phyloP scores from a whole-genome alignment of 1,140 invertebrate species.

The Orius laevigatus region DNA sequence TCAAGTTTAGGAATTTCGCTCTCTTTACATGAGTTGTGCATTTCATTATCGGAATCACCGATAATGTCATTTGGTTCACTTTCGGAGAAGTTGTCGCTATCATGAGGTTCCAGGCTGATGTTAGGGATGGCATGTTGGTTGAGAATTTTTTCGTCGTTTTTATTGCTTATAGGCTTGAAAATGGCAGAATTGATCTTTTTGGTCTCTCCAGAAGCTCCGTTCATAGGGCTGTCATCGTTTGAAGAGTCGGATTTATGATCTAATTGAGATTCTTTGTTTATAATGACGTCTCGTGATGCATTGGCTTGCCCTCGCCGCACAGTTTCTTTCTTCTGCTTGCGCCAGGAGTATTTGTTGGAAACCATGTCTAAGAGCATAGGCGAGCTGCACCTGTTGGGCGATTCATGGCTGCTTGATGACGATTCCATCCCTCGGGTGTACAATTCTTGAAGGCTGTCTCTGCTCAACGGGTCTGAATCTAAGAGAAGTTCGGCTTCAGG shows the following conservation, averaged over 20 bases:
- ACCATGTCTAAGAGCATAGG: neutral
- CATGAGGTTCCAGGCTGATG: neutral
- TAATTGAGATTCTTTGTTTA: neutral
- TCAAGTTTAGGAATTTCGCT: too few relatives aligned
- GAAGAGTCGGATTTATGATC: conserved; percentile 3
- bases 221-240: neutral
- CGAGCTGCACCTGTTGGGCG: conserved; percentile 8
- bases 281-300: neutral
- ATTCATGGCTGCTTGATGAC: conserved; percentile 15
- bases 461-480: conserved; percentile 34
- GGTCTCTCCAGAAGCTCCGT: neutral
- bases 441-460: conserved; percentile 16
- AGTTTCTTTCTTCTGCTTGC: conserved; percentile 9
- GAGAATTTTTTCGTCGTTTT: neutral
- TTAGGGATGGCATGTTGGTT: neutral
- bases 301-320: conserved; percentile 1
- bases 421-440: conserved; percentile 16
- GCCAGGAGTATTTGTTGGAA: conserved; percentile 11
- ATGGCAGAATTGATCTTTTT: neutral
- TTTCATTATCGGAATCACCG: neutral
- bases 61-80: neutral
- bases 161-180: neutral
- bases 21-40: too few relatives aligned
- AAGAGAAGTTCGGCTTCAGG: conserved; percentile 56
- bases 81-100: neutral